Percentiles rank a stretch among this genome's conserved stretches.
Conservation (phyloP, 92 coral and sea anemone species). For the Diadumene lineata region DNA sequence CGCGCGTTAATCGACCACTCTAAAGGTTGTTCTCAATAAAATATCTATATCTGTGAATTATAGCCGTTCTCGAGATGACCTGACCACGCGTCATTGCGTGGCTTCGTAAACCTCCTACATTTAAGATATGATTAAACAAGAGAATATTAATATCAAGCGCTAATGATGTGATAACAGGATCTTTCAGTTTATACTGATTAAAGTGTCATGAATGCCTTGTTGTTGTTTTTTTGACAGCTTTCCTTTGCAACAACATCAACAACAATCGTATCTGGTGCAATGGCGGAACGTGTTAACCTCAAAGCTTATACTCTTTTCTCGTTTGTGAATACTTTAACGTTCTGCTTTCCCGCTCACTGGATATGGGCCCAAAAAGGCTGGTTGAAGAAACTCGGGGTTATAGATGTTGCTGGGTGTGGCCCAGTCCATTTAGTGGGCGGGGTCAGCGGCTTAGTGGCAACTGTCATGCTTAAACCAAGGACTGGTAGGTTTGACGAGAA, state of each 20-base stretch:
- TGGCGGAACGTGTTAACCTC: constrained; percentile 81
- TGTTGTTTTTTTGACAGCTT: constrained; percentile 26
- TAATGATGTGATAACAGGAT: background rate
- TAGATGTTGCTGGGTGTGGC: constrained; percentile 88
- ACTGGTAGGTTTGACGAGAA: constrained; percentile 60
- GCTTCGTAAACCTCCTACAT: too few relatives aligned
- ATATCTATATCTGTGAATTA: too few relatives aligned
- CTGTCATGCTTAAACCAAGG: constrained; percentile 71
- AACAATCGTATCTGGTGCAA: constrained; percentile 82
- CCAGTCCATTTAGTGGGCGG: constrained; percentile 91
- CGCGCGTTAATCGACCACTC: too few relatives aligned
- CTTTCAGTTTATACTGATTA: background rate
- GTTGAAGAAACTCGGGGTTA: constrained; percentile 65
- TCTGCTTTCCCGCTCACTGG: constrained; percentile 88
- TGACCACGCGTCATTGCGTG: too few relatives aligned
- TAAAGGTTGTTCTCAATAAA: too few relatives aligned
- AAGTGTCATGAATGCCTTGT: background rate
- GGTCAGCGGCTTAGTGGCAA: constrained; percentile 73
- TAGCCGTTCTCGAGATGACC: too few relatives aligned
- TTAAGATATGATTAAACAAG: too few relatives aligned
- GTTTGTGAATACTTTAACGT: constrained; percentile 66
- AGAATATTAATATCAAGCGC: background rate
- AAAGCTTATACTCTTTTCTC: constrained; percentile 80
- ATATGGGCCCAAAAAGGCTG: constrained; percentile 73
- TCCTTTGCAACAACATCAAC: constrained; percentile 85